phyloP scores from a whole-genome alignment of 2,797 vertebrate genomes.

The Myotis vivesi region DNA sequence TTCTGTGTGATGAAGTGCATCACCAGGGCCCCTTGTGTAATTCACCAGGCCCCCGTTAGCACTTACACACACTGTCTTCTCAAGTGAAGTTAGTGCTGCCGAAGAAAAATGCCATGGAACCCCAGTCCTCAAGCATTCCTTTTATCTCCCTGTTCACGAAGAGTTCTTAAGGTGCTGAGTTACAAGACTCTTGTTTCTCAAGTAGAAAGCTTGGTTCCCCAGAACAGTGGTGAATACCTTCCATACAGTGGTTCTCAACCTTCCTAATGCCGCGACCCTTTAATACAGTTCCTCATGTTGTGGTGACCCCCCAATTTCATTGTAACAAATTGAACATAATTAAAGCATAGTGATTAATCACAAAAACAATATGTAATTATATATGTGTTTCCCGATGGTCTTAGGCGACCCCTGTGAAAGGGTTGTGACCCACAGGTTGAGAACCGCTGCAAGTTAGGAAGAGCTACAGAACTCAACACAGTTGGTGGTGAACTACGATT shows the following conservation, averaged over 20 bases:
- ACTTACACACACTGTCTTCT: neutral
- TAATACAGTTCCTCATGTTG: no score
- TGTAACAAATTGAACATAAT: no score
- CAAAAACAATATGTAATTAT: no score
- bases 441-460: no score
- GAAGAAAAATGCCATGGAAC: neutral
- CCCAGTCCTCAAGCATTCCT: neutral
- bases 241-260: no score
- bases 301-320: no score
- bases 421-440: no score
- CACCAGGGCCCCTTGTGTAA: neutral
- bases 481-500: neutral
- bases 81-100: neutral
- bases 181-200: conserved; percentile 2
- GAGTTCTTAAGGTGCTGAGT: neutral
- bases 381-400: no score
- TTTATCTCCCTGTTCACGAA: neutral
- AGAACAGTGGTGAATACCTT: neutral
- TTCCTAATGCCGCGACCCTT: no score
- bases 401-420: no score
- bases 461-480: no score
- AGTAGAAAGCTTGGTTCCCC: neutral
- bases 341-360: no score
- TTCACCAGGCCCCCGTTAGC: neutral
- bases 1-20: neutral